Conservation (phyloP, 2,888 invertebrate species). For the Metellina segmentata region DNA sequence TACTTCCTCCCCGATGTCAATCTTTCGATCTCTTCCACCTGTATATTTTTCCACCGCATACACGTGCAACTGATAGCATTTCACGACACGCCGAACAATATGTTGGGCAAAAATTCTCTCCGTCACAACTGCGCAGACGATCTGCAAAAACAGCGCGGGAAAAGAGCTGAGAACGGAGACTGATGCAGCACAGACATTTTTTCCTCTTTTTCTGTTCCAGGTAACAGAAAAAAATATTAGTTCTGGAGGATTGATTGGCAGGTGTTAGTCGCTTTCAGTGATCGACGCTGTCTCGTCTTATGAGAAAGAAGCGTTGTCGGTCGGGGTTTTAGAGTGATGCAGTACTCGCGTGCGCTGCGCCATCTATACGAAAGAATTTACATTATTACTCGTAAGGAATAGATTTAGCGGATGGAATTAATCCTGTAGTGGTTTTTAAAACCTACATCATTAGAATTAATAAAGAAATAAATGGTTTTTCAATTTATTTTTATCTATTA, state of each 20-base stretch:
- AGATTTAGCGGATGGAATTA: too few species aligned
- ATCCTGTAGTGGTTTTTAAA: too few species aligned
- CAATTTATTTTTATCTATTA: too few species aligned
- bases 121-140: neutral
- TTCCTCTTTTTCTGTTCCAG: neutral
- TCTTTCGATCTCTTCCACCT: constrained; percentile 59
- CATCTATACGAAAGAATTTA: constrained; percentile 18
- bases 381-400: too few species aligned
- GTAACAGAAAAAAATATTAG: constrained; percentile 1
- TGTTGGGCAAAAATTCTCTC: constrained; percentile 37
- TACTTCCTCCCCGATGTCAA: constrained; percentile 36
- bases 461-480: too few species aligned
- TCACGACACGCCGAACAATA: constrained; percentile 46
- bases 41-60: constrained; percentile 30
- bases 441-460: too few species aligned
- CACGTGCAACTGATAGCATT: constrained; percentile 35
- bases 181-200: neutral
- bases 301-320: constrained; percentile 7
- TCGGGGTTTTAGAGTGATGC: constrained; percentile 4
- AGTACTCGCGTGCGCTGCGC: constrained; percentile 11
- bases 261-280: neutral
- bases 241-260: neutral
- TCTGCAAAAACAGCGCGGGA: neutral
- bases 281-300: constrained; percentile 38
- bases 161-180: neutral